These are phyloP conservation scores for Eolophus roseicapilla DNA, from an alignment of 2,113 vertebrate species.

Conservation along the genomic window DNA sequence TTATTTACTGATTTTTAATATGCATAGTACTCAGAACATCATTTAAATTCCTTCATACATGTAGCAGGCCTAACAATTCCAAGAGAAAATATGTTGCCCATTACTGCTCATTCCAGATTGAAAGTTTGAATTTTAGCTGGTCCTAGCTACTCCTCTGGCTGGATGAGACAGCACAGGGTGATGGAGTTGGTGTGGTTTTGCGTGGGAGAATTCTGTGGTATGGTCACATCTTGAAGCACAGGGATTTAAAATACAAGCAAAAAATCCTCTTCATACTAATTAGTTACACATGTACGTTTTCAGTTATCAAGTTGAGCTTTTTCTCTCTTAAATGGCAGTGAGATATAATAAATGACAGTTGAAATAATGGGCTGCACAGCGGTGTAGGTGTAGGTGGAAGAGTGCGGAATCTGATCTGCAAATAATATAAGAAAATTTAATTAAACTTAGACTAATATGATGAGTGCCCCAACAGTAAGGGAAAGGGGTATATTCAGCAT, in stretches of 20 bases:
- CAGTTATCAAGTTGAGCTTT: not conserved
- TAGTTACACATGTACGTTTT: not conserved
- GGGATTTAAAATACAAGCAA: not conserved
- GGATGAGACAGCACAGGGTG: fast-evolving
- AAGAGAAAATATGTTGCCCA: not conserved
- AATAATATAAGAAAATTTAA: not conserved
- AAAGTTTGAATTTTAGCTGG: not conserved
- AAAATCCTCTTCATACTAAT: not conserved
- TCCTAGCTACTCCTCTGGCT: not conserved
- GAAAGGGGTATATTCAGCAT: not conserved
- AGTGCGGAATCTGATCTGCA: not conserved
- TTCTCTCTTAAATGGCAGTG: not conserved
- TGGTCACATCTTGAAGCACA: not conserved
- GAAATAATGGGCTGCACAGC: not conserved
- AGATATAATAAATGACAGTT: not conserved
- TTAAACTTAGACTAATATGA: not conserved
- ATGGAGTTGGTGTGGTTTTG: not conserved
- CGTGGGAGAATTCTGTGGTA: not conserved
- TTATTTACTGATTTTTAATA: not conserved
- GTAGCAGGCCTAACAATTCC: not conserved
- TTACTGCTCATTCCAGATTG: fast-evolving
- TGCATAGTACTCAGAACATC: not conserved
- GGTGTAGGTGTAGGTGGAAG: not conserved
- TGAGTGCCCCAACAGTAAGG: not conserved
- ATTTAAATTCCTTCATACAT: not conserved